A percentile compares a stretch with the other conserved stretches of the same genome.
These are phyloP conservation scores for Gallinago stenura DNA, from an alignment of 2,797 vertebrate genomes.

Conservation along the genomic window DNA sequence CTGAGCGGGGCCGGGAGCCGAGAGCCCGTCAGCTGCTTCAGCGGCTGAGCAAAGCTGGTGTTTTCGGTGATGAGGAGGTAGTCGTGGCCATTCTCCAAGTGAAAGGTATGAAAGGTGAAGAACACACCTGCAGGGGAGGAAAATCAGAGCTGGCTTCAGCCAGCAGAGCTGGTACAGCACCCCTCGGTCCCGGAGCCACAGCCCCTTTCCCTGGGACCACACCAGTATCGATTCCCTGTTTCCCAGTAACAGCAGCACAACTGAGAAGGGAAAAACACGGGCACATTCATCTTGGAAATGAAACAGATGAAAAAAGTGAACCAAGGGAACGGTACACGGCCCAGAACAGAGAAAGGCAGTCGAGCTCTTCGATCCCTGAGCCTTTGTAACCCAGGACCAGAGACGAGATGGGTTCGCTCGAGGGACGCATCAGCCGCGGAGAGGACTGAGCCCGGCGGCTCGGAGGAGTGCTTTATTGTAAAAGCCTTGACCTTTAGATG, in stretches of 20 bases:
- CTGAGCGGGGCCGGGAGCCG: conserved; percentile 91
- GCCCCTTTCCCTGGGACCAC: rapidly evolving
- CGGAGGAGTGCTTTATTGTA: not conserved
- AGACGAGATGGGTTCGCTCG: rapidly evolving
- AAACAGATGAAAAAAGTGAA: rapidly evolving
- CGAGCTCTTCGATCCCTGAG: not conserved
- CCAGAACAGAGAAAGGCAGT: not conserved
- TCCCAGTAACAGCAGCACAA: not conserved
- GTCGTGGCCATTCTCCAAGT: conserved; percentile 95
- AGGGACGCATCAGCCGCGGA: not conserved
- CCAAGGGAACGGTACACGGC: rapidly evolving
- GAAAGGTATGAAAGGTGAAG: conserved; percentile 97
- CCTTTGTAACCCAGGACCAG: not conserved
- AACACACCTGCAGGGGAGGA: conserved; percentile 86
- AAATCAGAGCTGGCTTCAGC: not conserved
- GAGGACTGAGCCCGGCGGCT: not conserved
- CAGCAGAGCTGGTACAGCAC: rapidly evolving
- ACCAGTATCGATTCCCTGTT: not conserved
- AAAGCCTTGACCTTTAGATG: not conserved
- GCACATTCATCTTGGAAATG: rapidly evolving
- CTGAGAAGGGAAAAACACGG: rapidly evolving
- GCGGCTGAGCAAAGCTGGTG: conserved; percentile 91
- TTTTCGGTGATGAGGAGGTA: conserved; percentile 96
- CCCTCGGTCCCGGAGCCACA: not conserved
- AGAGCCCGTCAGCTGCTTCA: conserved; percentile 92